phyloP scores from a whole-genome alignment of 2,888 invertebrate genomes.

The Argyresthia goedartella region DNA sequence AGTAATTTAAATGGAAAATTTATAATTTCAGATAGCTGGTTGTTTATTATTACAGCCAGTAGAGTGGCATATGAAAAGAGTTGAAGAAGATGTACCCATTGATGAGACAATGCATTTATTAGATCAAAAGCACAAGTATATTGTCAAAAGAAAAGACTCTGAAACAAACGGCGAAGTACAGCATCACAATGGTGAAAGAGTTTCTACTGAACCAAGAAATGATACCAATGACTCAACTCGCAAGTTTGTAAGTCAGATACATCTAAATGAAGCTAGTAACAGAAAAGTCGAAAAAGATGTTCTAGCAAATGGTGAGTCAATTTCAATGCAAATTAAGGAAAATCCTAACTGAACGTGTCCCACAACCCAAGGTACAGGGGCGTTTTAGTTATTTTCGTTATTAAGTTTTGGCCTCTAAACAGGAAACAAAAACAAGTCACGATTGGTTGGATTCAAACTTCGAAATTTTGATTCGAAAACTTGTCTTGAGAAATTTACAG shows the following conservation, averaged over 20 bases:
- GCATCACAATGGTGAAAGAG: constrained; percentile 14
- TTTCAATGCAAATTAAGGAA: too few relatives aligned
- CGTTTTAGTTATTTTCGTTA: too few relatives aligned
- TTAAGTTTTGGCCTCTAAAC: too few relatives aligned
- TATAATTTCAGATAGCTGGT: constrained; percentile 58
- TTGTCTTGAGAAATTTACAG: too few relatives aligned
- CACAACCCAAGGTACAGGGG: too few relatives aligned
- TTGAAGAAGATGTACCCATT: constrained; percentile 42
- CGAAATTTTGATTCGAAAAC: too few relatives aligned
- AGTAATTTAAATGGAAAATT: too few relatives aligned
- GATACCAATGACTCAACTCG: constrained; percentile 8
- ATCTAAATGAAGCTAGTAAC: constrained; percentile 10
- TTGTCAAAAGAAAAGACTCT: constrained; percentile 33
- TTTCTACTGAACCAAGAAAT: constrained; percentile 21
- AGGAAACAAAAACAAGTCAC: too few relatives aligned
- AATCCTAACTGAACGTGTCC: too few relatives aligned
- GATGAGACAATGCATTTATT: constrained; percentile 47
- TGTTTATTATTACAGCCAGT: constrained; percentile 72
- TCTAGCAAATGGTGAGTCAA: not conserved
- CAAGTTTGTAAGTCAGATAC: constrained; percentile 12
- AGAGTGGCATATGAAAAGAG: constrained; percentile 61
- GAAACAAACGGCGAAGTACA: constrained; percentile 18
- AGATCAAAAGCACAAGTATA: constrained; percentile 35
- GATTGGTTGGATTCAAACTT: too few relatives aligned
- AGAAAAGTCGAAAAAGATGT: constrained; percentile 9